phyloP scores from a whole-genome alignment of 1,140 invertebrate genomes.

The Armadillidium nasatum region DNA sequence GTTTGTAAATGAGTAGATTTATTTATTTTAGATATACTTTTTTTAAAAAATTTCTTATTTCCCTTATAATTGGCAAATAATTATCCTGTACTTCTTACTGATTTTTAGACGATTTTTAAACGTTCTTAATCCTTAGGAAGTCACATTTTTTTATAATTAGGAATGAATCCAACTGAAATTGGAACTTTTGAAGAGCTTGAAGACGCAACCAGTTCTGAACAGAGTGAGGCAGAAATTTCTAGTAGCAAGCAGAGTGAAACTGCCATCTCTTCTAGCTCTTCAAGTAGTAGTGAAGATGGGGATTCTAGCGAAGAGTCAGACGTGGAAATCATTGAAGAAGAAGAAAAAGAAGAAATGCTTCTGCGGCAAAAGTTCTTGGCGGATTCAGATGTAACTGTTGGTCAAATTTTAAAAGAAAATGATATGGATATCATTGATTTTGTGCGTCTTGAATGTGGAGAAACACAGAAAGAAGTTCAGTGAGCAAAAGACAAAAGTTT shows the following conservation, averaged over 20 bases:
- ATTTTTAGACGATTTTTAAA: too few species aligned
- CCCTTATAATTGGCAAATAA: neutral
- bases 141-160: conserved; percentile 46
- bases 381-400: conserved; percentile 66
- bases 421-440: conserved; percentile 71
- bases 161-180: conserved; percentile 76
- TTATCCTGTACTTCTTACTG: too few species aligned
- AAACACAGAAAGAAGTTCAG: conserved; percentile 3
- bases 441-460: conserved; percentile 75
- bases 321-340: neutral
- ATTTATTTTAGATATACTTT: neutral
- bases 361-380: conserved; percentile 83
- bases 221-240: neutral
- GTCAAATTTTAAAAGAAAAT: conserved; percentile 65
- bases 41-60: neutral
- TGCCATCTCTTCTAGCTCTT: too few species aligned
- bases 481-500: neutral
- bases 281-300: neutral
- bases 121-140: neutral
- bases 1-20: conserved; percentile 48
- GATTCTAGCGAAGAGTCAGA: neutral
- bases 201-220: conserved; percentile 57
- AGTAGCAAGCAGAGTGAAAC: too few species aligned
- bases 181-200: conserved; percentile 64
- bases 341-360: conserved; percentile 59